phyloP scores from a whole-genome alignment of 2,888 invertebrate species.

The Rhamnusium bicolor region DNA sequence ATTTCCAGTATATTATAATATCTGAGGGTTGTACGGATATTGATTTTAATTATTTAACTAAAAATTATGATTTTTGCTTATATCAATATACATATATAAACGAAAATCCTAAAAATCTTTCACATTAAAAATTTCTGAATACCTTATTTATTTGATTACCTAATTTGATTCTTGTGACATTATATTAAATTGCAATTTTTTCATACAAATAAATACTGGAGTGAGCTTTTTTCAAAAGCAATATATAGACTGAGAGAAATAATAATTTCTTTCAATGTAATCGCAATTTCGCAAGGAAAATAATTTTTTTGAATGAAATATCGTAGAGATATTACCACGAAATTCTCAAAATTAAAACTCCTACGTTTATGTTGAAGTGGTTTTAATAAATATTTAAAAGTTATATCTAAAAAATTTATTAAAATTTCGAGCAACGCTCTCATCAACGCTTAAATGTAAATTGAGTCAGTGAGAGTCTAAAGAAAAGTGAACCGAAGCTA shows the following conservation, averaged over 20 bases:
- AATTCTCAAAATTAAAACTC: slow-evolving; percentile 1
- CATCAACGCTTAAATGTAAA: slow-evolving; percentile 32
- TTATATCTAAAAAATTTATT: slow-evolving; percentile 20
- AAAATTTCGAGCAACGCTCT: slow-evolving; percentile 25
- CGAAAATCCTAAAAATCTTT: too few relatives aligned
- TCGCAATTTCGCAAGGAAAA: neutral
- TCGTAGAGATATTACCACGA: slow-evolving; percentile 8
- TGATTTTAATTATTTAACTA: too few relatives aligned
- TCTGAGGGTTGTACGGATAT: too few relatives aligned
- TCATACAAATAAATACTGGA: too few relatives aligned
- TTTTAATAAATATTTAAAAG: slow-evolving; percentile 28
- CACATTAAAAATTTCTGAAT: too few relatives aligned
- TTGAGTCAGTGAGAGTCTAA: slow-evolving; percentile 30
- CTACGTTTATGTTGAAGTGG: slow-evolving; percentile 4
- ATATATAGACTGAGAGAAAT: neutral
- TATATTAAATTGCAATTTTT: too few relatives aligned
- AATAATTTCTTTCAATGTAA: neutral
- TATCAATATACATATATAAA: too few relatives aligned
- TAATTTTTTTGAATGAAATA: slow-evolving; percentile 1
- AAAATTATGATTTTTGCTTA: too few relatives aligned
- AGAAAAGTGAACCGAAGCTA: slow-evolving; percentile 34
- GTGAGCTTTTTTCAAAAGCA: neutral
- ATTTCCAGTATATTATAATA: too few relatives aligned
- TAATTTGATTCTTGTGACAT: too few relatives aligned
- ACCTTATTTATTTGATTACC: too few relatives aligned